Evolutionary conservation across 53 echinoderm and acorn worm species (phyloP).

Genomic region (Paracentrotus lividus): DNA sequence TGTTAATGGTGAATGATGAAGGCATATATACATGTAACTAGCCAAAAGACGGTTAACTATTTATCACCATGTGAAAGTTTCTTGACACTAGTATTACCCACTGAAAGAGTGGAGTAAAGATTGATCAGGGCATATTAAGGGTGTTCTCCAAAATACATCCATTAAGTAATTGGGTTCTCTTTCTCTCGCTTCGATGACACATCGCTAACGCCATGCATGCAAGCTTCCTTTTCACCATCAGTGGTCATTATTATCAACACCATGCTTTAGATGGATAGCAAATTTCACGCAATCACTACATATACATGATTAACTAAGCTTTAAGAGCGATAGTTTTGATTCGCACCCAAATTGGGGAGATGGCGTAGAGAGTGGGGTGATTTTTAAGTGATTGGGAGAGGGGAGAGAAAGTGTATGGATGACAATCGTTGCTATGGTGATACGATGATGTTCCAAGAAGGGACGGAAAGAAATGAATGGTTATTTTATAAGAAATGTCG

Average conservation of each 20-base stretch:
- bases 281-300: constrained; percentile 5
- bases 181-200: background rate
- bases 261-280: background rate
- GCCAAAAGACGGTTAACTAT: background rate
- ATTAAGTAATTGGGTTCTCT: constrained; percentile 51
- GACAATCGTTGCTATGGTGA: background rate
- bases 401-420: background rate
- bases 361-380: background rate
- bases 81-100: background rate
- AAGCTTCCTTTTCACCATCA: constrained; percentile 17
- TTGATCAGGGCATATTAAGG: background rate
- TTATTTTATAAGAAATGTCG: too few species aligned
- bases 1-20: too few species aligned
- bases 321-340: background rate
- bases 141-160: background rate
- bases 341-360: background rate
- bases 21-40: background rate
- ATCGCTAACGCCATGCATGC: background rate
- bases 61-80: background rate
- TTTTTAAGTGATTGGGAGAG: background rate
- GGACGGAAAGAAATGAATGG: too few species aligned
- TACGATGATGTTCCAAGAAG: background rate
- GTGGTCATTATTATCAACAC: background rate
- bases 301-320: background rate
- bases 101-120: background rate